Evolutionary conservation across 2,113 vertebrate genomes (phyloP).

Genomic region (Formicarius rufipectus): DNA sequence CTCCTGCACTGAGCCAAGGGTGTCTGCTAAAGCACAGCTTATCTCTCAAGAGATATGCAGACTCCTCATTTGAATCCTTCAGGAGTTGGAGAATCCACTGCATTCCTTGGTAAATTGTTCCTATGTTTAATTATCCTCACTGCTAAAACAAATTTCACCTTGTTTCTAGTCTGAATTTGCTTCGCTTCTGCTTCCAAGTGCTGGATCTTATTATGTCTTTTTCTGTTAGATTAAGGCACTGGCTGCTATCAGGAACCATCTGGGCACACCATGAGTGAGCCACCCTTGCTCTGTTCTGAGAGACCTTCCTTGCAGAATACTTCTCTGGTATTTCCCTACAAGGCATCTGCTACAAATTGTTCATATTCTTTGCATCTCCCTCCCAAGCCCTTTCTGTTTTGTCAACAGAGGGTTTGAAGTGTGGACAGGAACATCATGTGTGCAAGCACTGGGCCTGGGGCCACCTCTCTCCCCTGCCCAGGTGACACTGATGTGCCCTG

Average conservation of each 20-base stretch:
- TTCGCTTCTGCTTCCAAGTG: constrained; percentile 36
- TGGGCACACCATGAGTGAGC: rapidly evolving
- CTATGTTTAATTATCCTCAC: constrained; percentile 37
- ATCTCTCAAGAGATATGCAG: not conserved
- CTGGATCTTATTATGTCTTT: not conserved
- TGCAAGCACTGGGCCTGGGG: not conserved
- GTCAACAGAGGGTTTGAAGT: not conserved
- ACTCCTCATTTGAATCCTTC: constrained; percentile 31
- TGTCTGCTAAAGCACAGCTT: not conserved
- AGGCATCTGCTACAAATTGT: not conserved
- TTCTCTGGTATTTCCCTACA: not conserved
- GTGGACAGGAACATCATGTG: not conserved
- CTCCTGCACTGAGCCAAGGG: rapidly evolving
- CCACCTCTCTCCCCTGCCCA: rapidly evolving
- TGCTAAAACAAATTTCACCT: constrained; percentile 20
- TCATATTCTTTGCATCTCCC: not conserved
- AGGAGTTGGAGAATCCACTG: constrained; percentile 16
- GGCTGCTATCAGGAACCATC: constrained; percentile 8
- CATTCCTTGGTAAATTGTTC: constrained; percentile 55
- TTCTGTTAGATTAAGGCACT: constrained; percentile 11
- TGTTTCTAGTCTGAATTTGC: constrained; percentile 51
- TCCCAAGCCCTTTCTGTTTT: not conserved
- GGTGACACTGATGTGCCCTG: not conserved
- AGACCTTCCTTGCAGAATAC: not conserved
- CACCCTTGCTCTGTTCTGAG: not conserved